phyloP scores from a whole-genome alignment of 2,888 invertebrate genomes.

The Trichopria drosophilae region DNA sequence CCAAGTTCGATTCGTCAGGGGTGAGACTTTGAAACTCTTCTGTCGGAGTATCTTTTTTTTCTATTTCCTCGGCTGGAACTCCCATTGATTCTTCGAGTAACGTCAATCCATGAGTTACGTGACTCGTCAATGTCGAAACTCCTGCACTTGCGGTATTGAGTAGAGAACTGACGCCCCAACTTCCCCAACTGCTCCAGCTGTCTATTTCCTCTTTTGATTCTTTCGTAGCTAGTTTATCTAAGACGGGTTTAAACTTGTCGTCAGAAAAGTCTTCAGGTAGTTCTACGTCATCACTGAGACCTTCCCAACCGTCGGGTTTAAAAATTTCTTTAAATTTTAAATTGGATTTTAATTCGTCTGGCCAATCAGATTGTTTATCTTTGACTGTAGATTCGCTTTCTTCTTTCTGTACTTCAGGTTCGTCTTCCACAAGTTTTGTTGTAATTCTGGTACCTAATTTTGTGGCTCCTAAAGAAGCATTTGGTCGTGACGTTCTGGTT shows the following conservation, averaged over 20 bases:
- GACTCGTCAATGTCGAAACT: constrained; percentile 75
- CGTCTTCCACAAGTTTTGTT: constrained; percentile 19
- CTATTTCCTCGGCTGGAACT: constrained; percentile 79
- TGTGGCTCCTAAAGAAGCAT: constrained; percentile 31
- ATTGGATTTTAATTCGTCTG: constrained; percentile 50
- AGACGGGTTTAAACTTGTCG: constrained; percentile 42
- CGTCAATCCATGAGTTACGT: constrained; percentile 79
- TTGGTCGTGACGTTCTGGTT: constrained; percentile 29
- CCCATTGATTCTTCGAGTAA: constrained; percentile 82
- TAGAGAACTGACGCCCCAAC: constrained; percentile 76
- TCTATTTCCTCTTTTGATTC: constrained; percentile 33
- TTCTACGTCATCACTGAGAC: constrained; percentile 47
- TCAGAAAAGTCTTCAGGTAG: constrained; percentile 52
- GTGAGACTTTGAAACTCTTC: constrained; percentile 18
- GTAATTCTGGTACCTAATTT: constrained; percentile 35
- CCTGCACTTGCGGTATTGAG: constrained; percentile 76
- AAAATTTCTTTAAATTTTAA: constrained; percentile 53
- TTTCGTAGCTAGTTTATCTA: constrained; percentile 54
- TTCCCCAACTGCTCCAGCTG: constrained; percentile 68
- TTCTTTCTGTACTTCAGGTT: constrained; percentile 56
- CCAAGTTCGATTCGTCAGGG: constrained; percentile 12
- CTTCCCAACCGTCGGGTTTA: constrained; percentile 58
- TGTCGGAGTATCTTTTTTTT: constrained; percentile 51
- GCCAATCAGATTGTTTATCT: constrained; percentile 47
- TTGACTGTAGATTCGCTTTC: constrained; percentile 60